Percentiles rank a stretch among this genome's conserved stretches.
Evolutionary conservation across 2,797 vertebrate species (phyloP).

Genomic region (Sebastes iracundus): DNA sequence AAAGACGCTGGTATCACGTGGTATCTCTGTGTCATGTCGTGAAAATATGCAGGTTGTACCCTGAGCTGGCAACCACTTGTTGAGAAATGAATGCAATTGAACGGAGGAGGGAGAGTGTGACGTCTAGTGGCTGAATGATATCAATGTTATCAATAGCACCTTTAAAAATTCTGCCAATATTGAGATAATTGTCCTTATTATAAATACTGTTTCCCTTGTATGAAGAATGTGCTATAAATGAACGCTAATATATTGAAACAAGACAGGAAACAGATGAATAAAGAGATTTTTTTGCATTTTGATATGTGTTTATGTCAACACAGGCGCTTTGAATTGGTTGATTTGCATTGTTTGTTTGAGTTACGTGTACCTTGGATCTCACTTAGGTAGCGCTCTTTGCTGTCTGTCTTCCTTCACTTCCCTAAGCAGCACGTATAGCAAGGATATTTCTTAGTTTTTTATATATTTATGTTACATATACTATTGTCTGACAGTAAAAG

Average conservation of each 20-base stretch:
- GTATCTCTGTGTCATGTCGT: too few relatives aligned
- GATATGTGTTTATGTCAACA: neutral
- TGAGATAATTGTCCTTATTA: neutral
- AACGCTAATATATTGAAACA: neutral
- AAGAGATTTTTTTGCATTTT: neutral
- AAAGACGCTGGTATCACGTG: too few relatives aligned
- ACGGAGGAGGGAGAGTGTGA: too few relatives aligned
- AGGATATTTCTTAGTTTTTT: neutral
- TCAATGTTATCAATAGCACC: too few relatives aligned
- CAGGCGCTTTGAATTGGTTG: neutral
- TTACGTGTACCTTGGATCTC: neutral
- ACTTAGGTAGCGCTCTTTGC: neutral
- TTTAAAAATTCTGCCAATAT: neutral
- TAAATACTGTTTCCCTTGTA: neutral
- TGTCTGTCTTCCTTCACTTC: neutral
- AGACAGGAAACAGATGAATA: neutral
- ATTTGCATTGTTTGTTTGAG: neutral
- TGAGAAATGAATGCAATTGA: rapidly evolving
- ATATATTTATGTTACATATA: neutral
- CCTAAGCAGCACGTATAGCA: neutral
- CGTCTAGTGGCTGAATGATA: too few relatives aligned
- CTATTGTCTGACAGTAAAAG: neutral
- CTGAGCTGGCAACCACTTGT: too few relatives aligned
- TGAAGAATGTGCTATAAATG: neutral
- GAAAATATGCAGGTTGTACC: too few relatives aligned